phyloP scores from a whole-genome alignment of 2,797 vertebrate genomes.

The Orestias chungarensis region DNA sequence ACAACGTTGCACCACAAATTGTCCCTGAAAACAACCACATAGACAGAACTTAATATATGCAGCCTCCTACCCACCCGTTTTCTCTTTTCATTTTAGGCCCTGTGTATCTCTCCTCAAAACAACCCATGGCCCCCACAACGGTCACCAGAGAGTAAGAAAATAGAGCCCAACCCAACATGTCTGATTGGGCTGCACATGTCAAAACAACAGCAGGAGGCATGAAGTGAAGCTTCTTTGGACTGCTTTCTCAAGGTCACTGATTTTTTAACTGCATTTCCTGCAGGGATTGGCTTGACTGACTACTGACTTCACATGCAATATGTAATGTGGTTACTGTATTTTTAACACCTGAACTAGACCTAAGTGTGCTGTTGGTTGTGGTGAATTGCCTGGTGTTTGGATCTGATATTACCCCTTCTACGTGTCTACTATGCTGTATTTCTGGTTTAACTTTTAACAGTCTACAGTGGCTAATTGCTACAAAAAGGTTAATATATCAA shows the following conservation, averaged over 20 bases:
- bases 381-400: conserved; percentile 13
- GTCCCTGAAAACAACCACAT: conserved; percentile 33
- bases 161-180: conserved; percentile 62
- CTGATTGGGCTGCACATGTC: conserved; percentile 70
- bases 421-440: background rate
- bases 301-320: conserved; percentile 47
- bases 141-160: conserved; percentile 65
- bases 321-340: conserved; percentile 52
- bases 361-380: conserved; percentile 5
- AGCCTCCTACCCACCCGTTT: conserved; percentile 1
- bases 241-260: conserved; percentile 68
- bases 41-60: conserved; percentile 41
- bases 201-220: conserved; percentile 63
- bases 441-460: background rate
- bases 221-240: conserved; percentile 57
- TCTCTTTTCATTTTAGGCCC: conserved; percentile 20
- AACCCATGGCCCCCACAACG: conserved; percentile 43
- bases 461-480: background rate
- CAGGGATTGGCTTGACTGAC: conserved; percentile 55
- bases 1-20: conserved; percentile 34
- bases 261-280: conserved; percentile 54
- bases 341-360: conserved; percentile 40
- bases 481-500: background rate
- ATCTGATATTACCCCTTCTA: background rate
- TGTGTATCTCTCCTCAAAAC: conserved; percentile 34